phyloP scores from a whole-genome alignment of 2,888 invertebrate genomes.

The Cryptus viduatorius region DNA sequence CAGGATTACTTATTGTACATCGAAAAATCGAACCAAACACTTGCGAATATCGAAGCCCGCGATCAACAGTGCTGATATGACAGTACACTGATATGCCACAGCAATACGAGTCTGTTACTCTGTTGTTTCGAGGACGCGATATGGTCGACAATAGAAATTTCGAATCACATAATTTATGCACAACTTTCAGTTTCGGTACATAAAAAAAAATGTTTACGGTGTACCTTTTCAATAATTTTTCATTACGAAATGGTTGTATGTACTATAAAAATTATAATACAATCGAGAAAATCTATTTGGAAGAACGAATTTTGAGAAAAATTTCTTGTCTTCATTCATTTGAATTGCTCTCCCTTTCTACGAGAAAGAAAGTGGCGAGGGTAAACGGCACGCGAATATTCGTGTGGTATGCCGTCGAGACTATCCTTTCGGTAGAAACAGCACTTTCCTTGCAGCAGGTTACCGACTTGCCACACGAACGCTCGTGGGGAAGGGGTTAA shows the following conservation, averaged over 20 bases:
- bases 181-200: no score
- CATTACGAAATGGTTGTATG: not conserved
- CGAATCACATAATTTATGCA: no score
- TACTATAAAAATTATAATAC: not conserved
- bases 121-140: no score
- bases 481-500: conserved; percentile 12
- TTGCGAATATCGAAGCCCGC: no score
- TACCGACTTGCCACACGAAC: conserved; percentile 28
- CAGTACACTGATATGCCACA: no score
- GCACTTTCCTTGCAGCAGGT: conserved; percentile 16
- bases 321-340: not conserved
- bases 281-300: not conserved
- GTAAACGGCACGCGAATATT: conserved; percentile 42
- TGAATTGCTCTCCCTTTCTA: not conserved
- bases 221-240: no score
- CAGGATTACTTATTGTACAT: no score
- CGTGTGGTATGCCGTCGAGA: not conserved
- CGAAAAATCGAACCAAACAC: no score
- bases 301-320: not conserved
- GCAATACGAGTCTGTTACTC: no score
- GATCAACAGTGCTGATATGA: no score
- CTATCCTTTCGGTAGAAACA: not conserved
- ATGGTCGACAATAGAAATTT: no score
- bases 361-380: conserved; percentile 28
- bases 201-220: not conserved